phyloP scores from a whole-genome alignment of 2,888 invertebrate genomes.

The Nemapogon koenigi region DNA sequence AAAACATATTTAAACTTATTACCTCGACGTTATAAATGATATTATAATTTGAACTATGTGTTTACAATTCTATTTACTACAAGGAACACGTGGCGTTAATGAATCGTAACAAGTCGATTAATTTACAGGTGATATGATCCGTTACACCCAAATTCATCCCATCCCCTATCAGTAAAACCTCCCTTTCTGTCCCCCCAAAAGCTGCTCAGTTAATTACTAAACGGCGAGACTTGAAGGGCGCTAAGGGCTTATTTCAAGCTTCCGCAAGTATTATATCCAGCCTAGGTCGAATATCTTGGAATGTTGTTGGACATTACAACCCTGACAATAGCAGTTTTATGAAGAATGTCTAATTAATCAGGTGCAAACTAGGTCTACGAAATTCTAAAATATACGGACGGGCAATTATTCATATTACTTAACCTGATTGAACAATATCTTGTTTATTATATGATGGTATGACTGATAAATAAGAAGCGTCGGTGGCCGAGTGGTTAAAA shows the following conservation, averaged over 20 bases:
- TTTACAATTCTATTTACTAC: slow-evolving; percentile 19
- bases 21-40: background rate
- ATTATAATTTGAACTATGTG: background rate
- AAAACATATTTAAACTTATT: too few relatives aligned
- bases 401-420: too few relatives aligned
- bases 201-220: slow-evolving; percentile 37
- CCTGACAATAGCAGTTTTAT: too few relatives aligned
- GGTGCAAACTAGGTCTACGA: too few relatives aligned
- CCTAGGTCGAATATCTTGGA: too few relatives aligned
- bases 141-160: slow-evolving; percentile 23
- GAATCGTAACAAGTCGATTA: slow-evolving; percentile 56
- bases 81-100: slow-evolving; percentile 46
- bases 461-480: too few relatives aligned
- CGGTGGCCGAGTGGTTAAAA: too few relatives aligned
- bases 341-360: too few relatives aligned
- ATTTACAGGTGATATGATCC: slow-evolving; percentile 59
- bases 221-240: slow-evolving; percentile 39
- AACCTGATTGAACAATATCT: too few relatives aligned
- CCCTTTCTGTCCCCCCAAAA: slow-evolving; percentile 20
- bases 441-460: too few relatives aligned
- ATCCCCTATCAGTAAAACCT: slow-evolving; percentile 21
- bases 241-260: slow-evolving; percentile 25
- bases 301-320: too few relatives aligned
- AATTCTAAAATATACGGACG: too few relatives aligned
- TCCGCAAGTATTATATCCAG: slow-evolving; percentile 1